Evolutionary conservation across 2,888 invertebrate species (phyloP).

Genomic region (Cataglyphis rosenhaueri): DNA sequence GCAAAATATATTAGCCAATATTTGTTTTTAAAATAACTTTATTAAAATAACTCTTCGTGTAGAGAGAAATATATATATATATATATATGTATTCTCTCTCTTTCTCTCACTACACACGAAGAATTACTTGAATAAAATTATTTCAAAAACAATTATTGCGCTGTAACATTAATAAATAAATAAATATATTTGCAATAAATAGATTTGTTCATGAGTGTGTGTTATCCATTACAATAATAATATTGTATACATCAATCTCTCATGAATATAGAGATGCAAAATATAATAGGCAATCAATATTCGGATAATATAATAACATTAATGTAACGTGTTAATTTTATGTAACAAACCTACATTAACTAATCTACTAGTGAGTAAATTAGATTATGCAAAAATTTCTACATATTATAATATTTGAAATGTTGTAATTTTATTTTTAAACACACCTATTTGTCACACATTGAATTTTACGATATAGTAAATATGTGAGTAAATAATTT

Average conservation of each 20-base stretch:
- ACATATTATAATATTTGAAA: not conserved
- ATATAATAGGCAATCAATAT: slow-evolving; percentile 1
- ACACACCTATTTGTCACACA: slow-evolving; percentile 18
- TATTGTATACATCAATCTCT: not conserved
- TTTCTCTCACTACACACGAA: not conserved
- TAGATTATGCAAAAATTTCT: not conserved
- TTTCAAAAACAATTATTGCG: not conserved
- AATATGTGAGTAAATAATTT: slow-evolving; percentile 25
- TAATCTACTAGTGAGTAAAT: slow-evolving; percentile 1
- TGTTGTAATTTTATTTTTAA: not conserved
- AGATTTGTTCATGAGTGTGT: not conserved
- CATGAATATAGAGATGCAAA: not conserved
- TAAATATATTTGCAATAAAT: not conserved
- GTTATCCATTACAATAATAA: not conserved
- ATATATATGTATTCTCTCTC: not conserved
- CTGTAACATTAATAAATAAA: not conserved
- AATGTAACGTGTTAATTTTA: not conserved
- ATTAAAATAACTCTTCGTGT: no score
- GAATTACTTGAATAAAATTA: not conserved
- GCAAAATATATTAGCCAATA: not conserved
- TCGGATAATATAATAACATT: slow-evolving; percentile 3
- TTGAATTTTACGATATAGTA: slow-evolving; percentile 11
- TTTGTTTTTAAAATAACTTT: no score
- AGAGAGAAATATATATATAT: no score
- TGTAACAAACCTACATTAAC: not conserved